phyloP scores from a whole-genome alignment of 2,113 vertebrate genomes.

The Eonycteris spelaea region DNA sequence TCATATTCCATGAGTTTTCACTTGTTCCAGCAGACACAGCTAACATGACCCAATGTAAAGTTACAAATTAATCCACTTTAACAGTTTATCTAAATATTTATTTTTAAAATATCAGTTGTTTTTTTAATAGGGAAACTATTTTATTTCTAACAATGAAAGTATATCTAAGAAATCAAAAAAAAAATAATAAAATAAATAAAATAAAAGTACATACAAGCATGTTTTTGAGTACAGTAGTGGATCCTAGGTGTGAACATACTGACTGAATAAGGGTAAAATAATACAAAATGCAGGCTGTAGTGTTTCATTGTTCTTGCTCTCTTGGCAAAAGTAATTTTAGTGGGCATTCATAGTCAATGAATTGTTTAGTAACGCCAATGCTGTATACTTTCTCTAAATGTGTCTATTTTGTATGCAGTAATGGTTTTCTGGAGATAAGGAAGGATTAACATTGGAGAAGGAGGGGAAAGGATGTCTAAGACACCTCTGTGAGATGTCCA shows the following conservation, averaged over 20 bases:
- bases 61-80: not conserved
- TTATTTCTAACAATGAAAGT: not conserved
- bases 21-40: not conserved
- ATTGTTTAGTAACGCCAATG: not conserved
- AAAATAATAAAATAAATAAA: not conserved
- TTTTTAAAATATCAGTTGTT: not conserved
- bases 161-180: not conserved
- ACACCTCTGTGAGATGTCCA: not conserved
- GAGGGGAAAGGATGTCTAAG: not conserved
- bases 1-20: not conserved
- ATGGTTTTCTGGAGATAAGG: not conserved
- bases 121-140: not conserved
- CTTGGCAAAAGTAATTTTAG: not conserved
- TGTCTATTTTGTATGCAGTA: not conserved
- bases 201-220: not conserved
- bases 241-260: not conserved
- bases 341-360: not conserved
- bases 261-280: not conserved
- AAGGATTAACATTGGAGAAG: not conserved
- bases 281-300: not conserved
- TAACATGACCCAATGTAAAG: not conserved
- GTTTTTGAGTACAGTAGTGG: not conserved
- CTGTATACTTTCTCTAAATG: not conserved
- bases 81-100: not conserved
- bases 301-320: not conserved